Evolutionary conservation across 1,140 invertebrate genomes (phyloP).

Genomic region (Papilio xuthus): DNA sequence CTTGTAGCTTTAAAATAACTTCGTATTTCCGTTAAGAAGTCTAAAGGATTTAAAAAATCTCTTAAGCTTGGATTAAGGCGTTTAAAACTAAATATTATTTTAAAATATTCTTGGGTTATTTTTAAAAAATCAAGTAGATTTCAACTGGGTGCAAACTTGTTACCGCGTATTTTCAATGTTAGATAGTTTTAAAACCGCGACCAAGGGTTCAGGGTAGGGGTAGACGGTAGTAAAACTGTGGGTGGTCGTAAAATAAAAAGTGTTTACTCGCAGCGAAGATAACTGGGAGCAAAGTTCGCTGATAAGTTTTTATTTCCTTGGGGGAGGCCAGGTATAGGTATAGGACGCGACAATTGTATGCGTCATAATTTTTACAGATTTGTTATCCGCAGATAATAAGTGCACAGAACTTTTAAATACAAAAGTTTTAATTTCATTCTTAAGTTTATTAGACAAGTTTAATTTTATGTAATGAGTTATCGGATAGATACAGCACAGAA

Average conservation of each 20-base stretch:
- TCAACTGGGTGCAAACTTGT: conserved; percentile 49
- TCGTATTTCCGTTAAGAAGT: conserved; percentile 1
- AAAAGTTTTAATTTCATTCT: conserved; percentile 29
- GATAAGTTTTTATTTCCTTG: conserved; percentile 77
- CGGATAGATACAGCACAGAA: background rate
- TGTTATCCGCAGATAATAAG: conserved; percentile 7
- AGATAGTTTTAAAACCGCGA: conserved; percentile 50
- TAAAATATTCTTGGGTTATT: conserved; percentile 39
- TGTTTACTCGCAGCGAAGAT: conserved; percentile 74
- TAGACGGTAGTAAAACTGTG: conserved; percentile 56
- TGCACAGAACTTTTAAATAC: conserved; percentile 7
- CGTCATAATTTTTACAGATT: conserved; percentile 35
- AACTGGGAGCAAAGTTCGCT: conserved; percentile 70
- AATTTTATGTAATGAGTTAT: background rate
- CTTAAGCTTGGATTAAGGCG: conserved; percentile 42
- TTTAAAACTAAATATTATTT: conserved; percentile 43
- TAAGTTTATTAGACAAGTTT: background rate
- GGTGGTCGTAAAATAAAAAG: conserved; percentile 76
- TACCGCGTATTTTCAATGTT: conserved; percentile 42
- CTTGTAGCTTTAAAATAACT: background rate
- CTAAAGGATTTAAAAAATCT: conserved; percentile 24
- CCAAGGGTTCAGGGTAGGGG: conserved; percentile 35
- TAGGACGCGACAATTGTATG: conserved; percentile 34
- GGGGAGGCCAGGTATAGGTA: conserved; percentile 42
- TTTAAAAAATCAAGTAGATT: conserved; percentile 47